Conservation (phyloP, 2,797 vertebrate species). For the Notoglanidium macrostoma region DNA sequence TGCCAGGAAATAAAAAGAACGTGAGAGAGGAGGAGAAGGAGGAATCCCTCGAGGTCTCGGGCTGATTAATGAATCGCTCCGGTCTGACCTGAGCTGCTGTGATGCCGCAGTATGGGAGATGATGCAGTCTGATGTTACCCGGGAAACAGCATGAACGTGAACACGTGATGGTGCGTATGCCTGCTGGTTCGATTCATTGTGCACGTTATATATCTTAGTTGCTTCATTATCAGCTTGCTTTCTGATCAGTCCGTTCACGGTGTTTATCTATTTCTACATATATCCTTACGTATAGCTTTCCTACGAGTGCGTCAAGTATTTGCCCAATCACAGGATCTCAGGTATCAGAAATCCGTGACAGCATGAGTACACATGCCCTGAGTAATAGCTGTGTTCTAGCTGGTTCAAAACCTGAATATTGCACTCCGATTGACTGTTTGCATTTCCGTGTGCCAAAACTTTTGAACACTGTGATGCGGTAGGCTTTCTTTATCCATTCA, state of each 20-base stretch:
- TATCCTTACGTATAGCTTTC: background rate
- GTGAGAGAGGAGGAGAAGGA: constrained; percentile 28
- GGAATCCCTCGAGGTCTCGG: constrained; percentile 42
- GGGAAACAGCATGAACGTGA: constrained; percentile 25
- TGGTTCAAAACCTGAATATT: background rate
- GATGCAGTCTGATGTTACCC: constrained; percentile 59
- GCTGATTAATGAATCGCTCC: constrained; percentile 78
- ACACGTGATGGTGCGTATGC: background rate
- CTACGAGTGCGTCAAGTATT: background rate
- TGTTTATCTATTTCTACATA: background rate
- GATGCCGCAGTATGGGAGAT: constrained; percentile 53
- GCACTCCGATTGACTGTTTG: background rate
- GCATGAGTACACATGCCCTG: background rate
- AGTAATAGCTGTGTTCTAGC: background rate
- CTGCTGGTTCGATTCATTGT: background rate
- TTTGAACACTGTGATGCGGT: background rate
- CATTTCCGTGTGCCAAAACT: background rate
- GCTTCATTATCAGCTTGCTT: background rate
- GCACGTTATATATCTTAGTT: background rate
- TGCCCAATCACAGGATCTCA: background rate
- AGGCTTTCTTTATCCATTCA: background rate
- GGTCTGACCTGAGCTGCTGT: constrained; percentile 65
- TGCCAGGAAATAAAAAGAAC: constrained; percentile 21
- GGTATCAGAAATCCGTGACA: background rate
- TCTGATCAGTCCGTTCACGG: background rate